Evolutionary conservation across 2,113 vertebrate genomes (phyloP).

Genomic region (Halichoerus grypus): DNA sequence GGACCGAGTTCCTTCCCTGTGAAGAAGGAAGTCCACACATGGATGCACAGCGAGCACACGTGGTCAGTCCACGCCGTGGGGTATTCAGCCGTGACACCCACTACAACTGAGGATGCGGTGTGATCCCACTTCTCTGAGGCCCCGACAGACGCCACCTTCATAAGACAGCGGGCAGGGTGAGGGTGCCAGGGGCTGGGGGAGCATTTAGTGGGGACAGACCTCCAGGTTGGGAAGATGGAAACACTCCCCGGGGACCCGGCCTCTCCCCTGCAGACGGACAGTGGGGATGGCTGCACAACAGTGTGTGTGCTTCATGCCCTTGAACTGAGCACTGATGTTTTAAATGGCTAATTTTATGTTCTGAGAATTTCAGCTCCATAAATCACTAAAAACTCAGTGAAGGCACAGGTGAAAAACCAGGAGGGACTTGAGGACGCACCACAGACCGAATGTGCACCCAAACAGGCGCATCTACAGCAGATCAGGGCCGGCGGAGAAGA

Average conservation of each 20-base stretch:
- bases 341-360: background rate
- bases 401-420: background rate
- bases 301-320: too few relatives aligned
- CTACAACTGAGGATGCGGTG: accelerated
- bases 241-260: too few relatives aligned
- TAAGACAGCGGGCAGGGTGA: accelerated
- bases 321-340: background rate
- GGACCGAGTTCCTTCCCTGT: background rate
- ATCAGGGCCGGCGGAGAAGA: background rate
- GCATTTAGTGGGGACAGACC: background rate
- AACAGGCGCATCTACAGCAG: too few relatives aligned
- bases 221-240: background rate
- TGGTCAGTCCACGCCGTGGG: background rate
- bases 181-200: background rate
- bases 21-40: accelerated
- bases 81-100: accelerated
- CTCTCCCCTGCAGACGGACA: too few relatives aligned
- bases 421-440: background rate
- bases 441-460: background rate
- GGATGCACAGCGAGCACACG: too few relatives aligned
- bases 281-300: accelerated
- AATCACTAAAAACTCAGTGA: background rate
- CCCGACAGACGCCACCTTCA: accelerated
- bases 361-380: background rate
- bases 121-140: accelerated